Percentiles rank a stretch among this genome's conserved stretches.
phyloP scores from a whole-genome alignment of 2,113 vertebrate species.

The Phalacrocorax carbo region DNA sequence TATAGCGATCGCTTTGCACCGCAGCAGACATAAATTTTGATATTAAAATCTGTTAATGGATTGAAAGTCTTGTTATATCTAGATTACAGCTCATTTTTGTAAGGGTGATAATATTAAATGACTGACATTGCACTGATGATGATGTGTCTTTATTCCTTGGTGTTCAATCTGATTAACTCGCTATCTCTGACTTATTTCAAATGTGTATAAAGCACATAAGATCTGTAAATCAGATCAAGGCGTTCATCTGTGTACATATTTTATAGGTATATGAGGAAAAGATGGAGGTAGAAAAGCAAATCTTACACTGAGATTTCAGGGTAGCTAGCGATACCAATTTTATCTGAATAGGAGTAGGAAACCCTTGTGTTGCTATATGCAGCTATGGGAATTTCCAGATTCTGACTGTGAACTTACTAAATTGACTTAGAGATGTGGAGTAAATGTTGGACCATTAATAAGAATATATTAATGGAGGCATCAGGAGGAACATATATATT shows the following conservation, averaged over 20 bases:
- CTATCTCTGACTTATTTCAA: neutral
- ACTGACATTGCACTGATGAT: neutral
- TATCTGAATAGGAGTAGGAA: neutral
- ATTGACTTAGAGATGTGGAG: neutral
- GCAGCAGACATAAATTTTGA: neutral
- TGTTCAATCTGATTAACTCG: neutral
- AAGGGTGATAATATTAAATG: neutral
- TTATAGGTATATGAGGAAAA: neutral
- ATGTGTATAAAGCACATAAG: neutral
- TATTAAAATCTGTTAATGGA: neutral
- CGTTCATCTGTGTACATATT: neutral
- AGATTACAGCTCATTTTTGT: neutral
- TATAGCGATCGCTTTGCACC: neutral
- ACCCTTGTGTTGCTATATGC: neutral
- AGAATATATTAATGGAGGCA: neutral
- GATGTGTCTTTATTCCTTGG: neutral
- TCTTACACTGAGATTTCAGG: neutral
- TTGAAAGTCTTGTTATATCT: neutral
- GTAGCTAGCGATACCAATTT: neutral
- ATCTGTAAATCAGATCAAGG: neutral
- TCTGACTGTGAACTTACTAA: neutral
- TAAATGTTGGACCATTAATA: neutral
- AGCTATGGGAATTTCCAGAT: neutral
- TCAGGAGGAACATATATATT: neutral
- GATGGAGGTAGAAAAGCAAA: neutral